phyloP scores from a whole-genome alignment of 2,113 vertebrate species.

The Pelobates fuscus region DNA sequence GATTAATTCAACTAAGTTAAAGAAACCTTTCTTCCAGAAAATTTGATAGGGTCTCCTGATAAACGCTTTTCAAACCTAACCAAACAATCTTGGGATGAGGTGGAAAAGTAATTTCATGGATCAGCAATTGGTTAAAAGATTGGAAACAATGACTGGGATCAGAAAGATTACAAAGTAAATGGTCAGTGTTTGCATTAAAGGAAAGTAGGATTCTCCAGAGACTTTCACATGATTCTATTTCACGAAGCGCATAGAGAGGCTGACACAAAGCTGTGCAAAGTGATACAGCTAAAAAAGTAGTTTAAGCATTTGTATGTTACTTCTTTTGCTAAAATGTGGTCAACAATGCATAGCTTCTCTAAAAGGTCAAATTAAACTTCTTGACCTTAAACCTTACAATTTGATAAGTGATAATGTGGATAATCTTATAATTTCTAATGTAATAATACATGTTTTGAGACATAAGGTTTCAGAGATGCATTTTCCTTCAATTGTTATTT shows the following conservation, averaged over 20 bases:
- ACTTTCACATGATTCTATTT: conserved; percentile 1
- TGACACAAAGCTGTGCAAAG: conserved; percentile 5
- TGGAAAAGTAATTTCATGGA: conserved; percentile 40
- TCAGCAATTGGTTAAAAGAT: conserved; percentile 25
- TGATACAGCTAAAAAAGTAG: background rate
- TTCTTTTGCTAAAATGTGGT: too few species aligned
- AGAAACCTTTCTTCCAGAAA: background rate
- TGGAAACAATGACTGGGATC: conserved; percentile 21
- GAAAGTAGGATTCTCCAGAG: background rate
- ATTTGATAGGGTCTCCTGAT: background rate
- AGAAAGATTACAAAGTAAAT: conserved; percentile 28
- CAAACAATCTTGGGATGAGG: background rate
- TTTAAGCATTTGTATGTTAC: background rate
- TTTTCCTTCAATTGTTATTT: too few species aligned
- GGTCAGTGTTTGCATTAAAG: conserved; percentile 10
- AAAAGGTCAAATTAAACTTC: too few species aligned
- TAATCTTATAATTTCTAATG: too few species aligned
- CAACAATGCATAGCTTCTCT: too few species aligned
- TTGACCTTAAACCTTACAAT: too few species aligned
- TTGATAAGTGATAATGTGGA: too few species aligned
- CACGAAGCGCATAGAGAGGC: background rate
- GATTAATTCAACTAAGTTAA: background rate
- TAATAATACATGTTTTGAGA: too few species aligned
- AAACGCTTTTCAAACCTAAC: background rate
- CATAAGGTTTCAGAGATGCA: too few species aligned